Conservation (phyloP, 2,113 vertebrate species). For the Bothrops jararaca region DNA sequence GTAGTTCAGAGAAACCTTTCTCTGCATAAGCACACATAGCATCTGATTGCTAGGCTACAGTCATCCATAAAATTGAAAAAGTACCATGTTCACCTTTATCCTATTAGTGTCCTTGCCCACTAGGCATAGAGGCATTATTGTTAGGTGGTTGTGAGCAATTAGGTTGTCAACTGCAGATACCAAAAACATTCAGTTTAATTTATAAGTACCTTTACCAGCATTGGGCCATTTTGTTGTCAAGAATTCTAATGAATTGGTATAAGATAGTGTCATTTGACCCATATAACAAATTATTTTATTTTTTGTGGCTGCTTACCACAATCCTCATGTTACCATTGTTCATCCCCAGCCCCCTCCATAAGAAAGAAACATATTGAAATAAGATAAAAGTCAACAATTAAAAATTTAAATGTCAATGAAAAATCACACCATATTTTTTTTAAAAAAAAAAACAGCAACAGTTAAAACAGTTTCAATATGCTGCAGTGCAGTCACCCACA, state of each 20-base stretch:
- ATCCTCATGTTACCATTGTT: background rate
- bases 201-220: background rate
- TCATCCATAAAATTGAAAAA: background rate
- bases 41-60: background rate
- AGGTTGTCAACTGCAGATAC: background rate
- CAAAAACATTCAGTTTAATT: background rate
- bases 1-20: background rate
- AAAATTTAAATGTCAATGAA: background rate
- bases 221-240: background rate
- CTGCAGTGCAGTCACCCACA: background rate
- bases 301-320: background rate
- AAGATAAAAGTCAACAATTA: background rate
- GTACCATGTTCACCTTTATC: background rate
- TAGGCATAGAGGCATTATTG: background rate
- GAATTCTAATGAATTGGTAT: background rate
- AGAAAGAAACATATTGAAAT: background rate
- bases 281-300: background rate
- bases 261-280: background rate
- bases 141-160: background rate
- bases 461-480: background rate
- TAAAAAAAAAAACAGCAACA: too few species aligned
- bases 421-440: background rate
- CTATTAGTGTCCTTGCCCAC: background rate
- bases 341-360: background rate
- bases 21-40: background rate